phyloP scores from a whole-genome alignment of 2,888 invertebrate species.

The Hyles lineata region DNA sequence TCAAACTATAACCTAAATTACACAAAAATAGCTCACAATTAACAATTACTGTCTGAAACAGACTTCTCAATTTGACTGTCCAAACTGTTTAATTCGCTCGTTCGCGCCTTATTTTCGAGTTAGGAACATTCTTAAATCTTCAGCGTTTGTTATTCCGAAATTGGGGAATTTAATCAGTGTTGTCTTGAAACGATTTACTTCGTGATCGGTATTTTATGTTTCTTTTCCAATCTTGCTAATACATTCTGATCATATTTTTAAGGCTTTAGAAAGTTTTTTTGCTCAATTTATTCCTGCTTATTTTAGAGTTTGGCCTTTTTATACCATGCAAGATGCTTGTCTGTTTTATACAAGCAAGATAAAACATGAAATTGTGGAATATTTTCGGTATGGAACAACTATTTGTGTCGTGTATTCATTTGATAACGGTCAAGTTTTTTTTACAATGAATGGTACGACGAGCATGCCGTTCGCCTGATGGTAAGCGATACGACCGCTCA shows the following conservation, averaged over 20 bases:
- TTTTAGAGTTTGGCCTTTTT: too few species aligned
- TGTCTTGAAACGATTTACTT: neutral
- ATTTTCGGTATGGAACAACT: too few species aligned
- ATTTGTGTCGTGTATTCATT: too few species aligned
- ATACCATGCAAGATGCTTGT: too few species aligned
- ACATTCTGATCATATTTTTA: neutral
- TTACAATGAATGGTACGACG: too few species aligned
- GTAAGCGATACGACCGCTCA: too few species aligned
- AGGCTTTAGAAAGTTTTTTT: neutral
- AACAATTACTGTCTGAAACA: neutral
- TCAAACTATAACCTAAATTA: neutral
- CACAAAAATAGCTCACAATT: slow-evolving; percentile 3
- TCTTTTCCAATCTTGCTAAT: neutral
- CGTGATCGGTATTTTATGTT: neutral
- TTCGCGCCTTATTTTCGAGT: neutral
- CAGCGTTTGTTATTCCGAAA: neutral
- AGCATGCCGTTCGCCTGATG: too few species aligned
- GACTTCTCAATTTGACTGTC: neutral
- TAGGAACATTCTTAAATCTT: neutral
- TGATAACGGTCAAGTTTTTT: too few species aligned
- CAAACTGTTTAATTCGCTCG: neutral
- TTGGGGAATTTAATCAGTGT: slow-evolving; percentile 7
- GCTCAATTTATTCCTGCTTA: too few species aligned
- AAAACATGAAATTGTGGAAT: too few species aligned
- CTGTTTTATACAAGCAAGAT: too few species aligned